Conservation (phyloP, 64 coral and sea anemone genomes). For the Stylophora pistillata region DNA sequence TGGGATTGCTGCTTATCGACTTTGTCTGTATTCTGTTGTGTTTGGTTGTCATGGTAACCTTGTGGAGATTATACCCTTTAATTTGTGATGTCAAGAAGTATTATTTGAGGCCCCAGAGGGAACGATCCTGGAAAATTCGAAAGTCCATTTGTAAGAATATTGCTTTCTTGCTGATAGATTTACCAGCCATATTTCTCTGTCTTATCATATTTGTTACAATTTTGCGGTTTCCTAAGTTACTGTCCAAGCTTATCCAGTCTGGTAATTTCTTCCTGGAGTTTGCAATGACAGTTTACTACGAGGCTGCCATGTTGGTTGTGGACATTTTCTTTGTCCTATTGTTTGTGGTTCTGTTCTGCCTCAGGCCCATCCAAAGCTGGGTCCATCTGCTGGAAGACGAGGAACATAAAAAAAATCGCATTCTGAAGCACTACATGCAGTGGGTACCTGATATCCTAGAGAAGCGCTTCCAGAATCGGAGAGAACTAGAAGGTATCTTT, state of each 20-base stretch:
- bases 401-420: constrained; percentile 80
- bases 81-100: constrained; percentile 77
- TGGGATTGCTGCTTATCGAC: constrained; percentile 78
- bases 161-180: constrained; percentile 82
- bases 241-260: constrained; percentile 89
- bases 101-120: constrained; percentile 19
- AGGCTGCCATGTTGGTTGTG: constrained; percentile 72
- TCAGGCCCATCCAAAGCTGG: constrained; percentile 92
- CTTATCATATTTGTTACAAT: constrained; percentile 78
- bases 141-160: constrained; percentile 87
- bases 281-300: constrained; percentile 77
- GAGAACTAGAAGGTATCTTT: constrained; percentile 88
- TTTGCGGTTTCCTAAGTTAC: constrained; percentile 71
- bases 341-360: constrained; percentile 84
- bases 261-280: constrained; percentile 94
- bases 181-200: constrained; percentile 81
- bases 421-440: constrained; percentile 75
- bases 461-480: constrained; percentile 67
- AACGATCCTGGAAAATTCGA: constrained; percentile 91
- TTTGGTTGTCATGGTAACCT: constrained; percentile 62
- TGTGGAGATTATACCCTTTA: constrained; percentile 93
- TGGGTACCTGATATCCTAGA: constrained; percentile 85
- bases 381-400: constrained; percentile 94
- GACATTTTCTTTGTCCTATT: constrained; percentile 82
- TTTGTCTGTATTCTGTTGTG: constrained; percentile 75